Base-by-base conservation (phyloP, 2,888 invertebrate species). In the Amiota mariae region DNA sequence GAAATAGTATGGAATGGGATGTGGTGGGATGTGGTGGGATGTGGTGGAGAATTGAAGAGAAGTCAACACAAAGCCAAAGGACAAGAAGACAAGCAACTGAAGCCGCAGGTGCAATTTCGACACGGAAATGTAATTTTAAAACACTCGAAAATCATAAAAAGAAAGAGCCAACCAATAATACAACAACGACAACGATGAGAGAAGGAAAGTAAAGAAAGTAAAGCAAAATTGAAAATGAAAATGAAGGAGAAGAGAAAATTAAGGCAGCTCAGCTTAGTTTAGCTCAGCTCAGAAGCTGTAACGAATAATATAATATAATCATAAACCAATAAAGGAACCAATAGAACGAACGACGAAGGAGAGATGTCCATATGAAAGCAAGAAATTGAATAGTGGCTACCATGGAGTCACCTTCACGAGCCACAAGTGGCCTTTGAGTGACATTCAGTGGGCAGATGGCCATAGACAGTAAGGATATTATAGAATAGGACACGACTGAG, bases 81-180 rank as follows among this genome's bases (percentile, higher is more conserved):
- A 36, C 8, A 36, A 36, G 36, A 2, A 36, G 36, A 36, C 36
- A 36, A 36, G n/a, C 46, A 66, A 47, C 18, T 49, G 24, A 72
- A 72, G 84, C 74, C 81, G 78, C 84, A 84, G 86, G 84, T 86
- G 84, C 82, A 80, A 82, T 81, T 79, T 75, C 79, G 79, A 78
- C 82, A 77, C 81, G 84, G 80, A 81, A 84, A 86, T 86, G 84
- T 84, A 80, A 86, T 85, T 86, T 86, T 81, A 82, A 84, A 85
- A 76, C 75, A 85, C 86, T 82, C 81, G n/a, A 75, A 75, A 74
- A 70, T 51, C 57, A 48, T 20, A 46, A 48, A 64, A 71, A 46
- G 9, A 11, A 49, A 66, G 12, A 49, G 8, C 2, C 49, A 72
- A 24, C 74, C 2, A 67, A 51, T n/a, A 70, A 66, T 61, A n/a